These are phyloP conservation scores for Paramisgurnus dabryanus DNA, from an alignment of 2,113 vertebrate genomes.

Conservation along the genomic window DNA sequence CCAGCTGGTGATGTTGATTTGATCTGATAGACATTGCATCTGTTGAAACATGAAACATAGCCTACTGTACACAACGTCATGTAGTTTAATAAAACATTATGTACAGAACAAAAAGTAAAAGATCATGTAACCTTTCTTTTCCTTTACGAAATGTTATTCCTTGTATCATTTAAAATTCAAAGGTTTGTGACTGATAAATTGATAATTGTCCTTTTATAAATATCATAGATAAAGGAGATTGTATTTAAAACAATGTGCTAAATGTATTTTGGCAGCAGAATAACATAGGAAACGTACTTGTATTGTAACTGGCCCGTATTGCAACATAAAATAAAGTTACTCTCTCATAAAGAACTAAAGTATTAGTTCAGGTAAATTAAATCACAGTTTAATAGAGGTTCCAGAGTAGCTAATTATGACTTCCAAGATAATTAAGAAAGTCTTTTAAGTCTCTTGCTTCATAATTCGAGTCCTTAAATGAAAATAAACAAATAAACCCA, in stretches of 20 bases:
- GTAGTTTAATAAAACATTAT: neutral
- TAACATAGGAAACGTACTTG: neutral
- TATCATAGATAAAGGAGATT: neutral
- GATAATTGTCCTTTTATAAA: neutral
- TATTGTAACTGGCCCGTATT: neutral
- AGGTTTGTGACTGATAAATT: neutral
- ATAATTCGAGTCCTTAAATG: constrained; percentile 56
- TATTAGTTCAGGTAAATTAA: constrained; percentile 61
- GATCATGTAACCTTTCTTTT: neutral
- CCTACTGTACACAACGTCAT: neutral
- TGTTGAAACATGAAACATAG: too few relatives aligned
- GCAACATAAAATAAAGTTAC: constrained; percentile 35
- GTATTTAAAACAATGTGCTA: neutral
- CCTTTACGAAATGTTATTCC: neutral
- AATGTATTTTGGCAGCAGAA: neutral
- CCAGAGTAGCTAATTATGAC: constrained; percentile 65
- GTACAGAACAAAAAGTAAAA: neutral
- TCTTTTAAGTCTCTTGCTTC: constrained; percentile 70
- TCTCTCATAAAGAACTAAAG: constrained; percentile 46
- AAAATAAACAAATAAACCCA: constrained; percentile 57
- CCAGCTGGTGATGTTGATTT: too few relatives aligned
- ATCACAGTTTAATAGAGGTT: constrained; percentile 66
- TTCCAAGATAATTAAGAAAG: constrained; percentile 69
- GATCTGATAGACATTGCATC: too few relatives aligned
- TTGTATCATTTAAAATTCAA: neutral